These are phyloP conservation scores for Ectemnius cavifrons DNA, from an alignment of 2,888 invertebrate genomes.

Conservation along the genomic window DNA sequence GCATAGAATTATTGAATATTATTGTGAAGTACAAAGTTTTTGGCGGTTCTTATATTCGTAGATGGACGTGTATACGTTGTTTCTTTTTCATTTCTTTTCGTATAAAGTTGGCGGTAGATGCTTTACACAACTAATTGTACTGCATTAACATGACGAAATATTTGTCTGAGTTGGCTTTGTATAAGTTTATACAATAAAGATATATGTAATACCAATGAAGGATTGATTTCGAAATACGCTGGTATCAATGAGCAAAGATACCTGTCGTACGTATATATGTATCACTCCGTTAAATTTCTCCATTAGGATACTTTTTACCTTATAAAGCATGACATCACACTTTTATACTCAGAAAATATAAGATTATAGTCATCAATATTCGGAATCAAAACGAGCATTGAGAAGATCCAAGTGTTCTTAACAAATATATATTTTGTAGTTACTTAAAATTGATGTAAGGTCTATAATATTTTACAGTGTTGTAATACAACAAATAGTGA, in stretches of 20 bases:
- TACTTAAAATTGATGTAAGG: slow-evolving; percentile 4
- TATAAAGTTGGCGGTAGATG: slow-evolving; percentile 2
- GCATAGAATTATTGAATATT: slow-evolving; percentile 1
- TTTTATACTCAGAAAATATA: too few relatives aligned
- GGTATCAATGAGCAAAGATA: too few relatives aligned
- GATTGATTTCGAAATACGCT: not conserved
- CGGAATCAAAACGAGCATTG: too few relatives aligned
- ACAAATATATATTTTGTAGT: slow-evolving; percentile 9
- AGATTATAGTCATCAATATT: too few relatives aligned
- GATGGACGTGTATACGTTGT: slow-evolving; percentile 6
- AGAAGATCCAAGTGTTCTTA: not conserved
- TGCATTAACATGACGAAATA: slow-evolving; percentile 9
- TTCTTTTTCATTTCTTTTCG: slow-evolving; percentile 5
- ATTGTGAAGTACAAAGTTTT: slow-evolving; percentile 19
- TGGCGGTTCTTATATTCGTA: slow-evolving; percentile 5
- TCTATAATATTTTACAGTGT: slow-evolving; percentile 23
- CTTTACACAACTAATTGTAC: slow-evolving; percentile 12
- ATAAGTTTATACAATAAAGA: slow-evolving; percentile 35
- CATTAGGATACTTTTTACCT: too few relatives aligned
- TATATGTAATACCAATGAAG: slow-evolving; percentile 25
- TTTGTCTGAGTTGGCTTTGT: slow-evolving; percentile 21
- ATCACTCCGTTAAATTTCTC: too few relatives aligned
- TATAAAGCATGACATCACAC: too few relatives aligned
- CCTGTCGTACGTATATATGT: too few relatives aligned
- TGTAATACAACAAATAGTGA: too few relatives aligned